Evolutionary conservation across 2,113 vertebrate species (phyloP), one percentile per base, ranked within the genome.

Genomic region (Siniperca knerii): DNA sequence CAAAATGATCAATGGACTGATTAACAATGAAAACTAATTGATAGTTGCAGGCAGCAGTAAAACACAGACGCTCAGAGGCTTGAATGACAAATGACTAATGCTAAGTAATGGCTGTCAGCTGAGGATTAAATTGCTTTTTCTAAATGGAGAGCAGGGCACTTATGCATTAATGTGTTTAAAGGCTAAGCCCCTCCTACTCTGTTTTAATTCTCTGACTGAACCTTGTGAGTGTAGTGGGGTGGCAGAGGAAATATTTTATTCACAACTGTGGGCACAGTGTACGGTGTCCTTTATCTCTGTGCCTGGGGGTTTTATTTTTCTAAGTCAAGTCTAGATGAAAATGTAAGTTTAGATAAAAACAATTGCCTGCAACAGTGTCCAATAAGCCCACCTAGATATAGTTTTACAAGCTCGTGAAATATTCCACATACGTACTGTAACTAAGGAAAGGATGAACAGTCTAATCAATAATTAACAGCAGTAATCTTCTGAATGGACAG

Each of bases 121-220:
- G 29, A 55, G 80, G 84, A 92, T 92, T 89, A 87, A 73, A 75
- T 4, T 50, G 33, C 4, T 61, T 65, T 50, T 77, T 66, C 16
- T 62, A 86, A 83, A 88, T 81, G 74, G 71, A 84, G 86, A 84
- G 57, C 3, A 1, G 46, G 71, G 75, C 69, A 69, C 52, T 80
- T 60, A 21, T 73, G 75, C 64, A 77, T 77, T 77, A 62, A 73
- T 77, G 72, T 79, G 80, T 84, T 86, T 76, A 44, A 84, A 76
- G 75, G 60, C 62, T 58, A 50, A 87, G 76, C 68, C 55, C 79
- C 35, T 73, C 66, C 54, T 67, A 1, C 62, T 65, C 9, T 66
- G 35, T 62, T 65, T 54, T 5, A 52, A 12, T 20, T 75, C 25
- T 71, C 54, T 55, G 79, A 40, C 61, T 29, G 33, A 46, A 67